Evolutionary conservation across 1,140 invertebrate species (phyloP).

Genomic region (Caerostris darwini): DNA sequence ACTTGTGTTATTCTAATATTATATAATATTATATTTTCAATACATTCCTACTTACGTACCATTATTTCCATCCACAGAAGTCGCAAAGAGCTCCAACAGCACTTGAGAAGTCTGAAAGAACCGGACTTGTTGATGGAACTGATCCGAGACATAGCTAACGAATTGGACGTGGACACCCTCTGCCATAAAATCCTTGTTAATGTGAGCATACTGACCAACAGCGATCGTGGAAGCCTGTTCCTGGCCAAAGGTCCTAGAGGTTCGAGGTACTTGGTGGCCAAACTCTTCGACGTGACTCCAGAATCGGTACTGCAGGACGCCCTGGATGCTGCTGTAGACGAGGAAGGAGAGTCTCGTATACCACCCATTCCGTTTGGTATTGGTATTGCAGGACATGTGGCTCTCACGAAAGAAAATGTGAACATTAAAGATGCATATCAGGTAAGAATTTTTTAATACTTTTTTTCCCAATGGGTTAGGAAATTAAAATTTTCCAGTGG

Average conservation of each 20-base stretch:
- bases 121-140: constrained; percentile 92
- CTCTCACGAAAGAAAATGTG: constrained; percentile 92
- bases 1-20: no score
- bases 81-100: constrained; percentile 59
- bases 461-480: not conserved
- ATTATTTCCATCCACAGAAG: constrained; percentile 16
- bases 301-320: constrained; percentile 92
- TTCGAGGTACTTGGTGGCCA: constrained; percentile 91
- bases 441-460: constrained; percentile 81
- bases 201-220: constrained; percentile 91
- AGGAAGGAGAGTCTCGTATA: constrained; percentile 85
- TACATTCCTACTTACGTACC: no score
- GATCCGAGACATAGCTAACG: constrained; percentile 95
- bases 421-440: constrained; percentile 96
- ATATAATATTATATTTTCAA: no score
- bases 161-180: constrained; percentile 94
- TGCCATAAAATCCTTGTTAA: constrained; percentile 97
- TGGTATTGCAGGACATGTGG: constrained; percentile 94
- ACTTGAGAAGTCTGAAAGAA: constrained; percentile 79
- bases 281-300: constrained; percentile 94
- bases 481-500: no score
- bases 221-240: constrained; percentile 93
- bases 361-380: constrained; percentile 91
- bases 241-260: constrained; percentile 90
- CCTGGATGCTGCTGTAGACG: constrained; percentile 86